A percentile compares a stretch with the other conserved stretches of the same genome.
Evolutionary conservation across 1,140 invertebrate species (phyloP).

Genomic region (Drosophila trapezifrons): DNA sequence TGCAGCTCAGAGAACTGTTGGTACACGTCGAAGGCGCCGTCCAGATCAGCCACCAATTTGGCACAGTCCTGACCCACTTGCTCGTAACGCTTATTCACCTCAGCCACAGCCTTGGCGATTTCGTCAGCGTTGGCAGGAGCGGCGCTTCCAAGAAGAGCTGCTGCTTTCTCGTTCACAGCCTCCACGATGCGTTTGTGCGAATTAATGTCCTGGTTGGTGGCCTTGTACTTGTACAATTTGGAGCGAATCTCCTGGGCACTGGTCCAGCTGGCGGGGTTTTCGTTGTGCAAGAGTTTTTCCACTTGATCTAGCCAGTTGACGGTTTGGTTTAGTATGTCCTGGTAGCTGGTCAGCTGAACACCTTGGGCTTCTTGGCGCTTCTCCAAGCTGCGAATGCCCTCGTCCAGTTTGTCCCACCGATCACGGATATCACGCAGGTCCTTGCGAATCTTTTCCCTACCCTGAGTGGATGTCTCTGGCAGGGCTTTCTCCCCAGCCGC

Average conservation of each 20-base stretch:
- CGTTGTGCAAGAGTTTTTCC: constrained; percentile 91
- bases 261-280: constrained; percentile 88
- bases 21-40: constrained; percentile 90
- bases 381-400: constrained; percentile 91
- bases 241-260: constrained; percentile 94
- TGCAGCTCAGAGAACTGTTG: constrained; percentile 94
- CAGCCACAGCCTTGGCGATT: constrained; percentile 87
- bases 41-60: constrained; percentile 88
- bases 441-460: constrained; percentile 93
- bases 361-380: constrained; percentile 93
- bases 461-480: constrained; percentile 94
- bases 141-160: constrained; percentile 85
- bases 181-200: constrained; percentile 96
- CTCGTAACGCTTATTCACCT: constrained; percentile 91
- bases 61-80: constrained; percentile 87
- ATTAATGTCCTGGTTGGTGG: constrained; percentile 93
- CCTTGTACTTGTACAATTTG: constrained; percentile 94
- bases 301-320: constrained; percentile 94
- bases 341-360: constrained; percentile 92
- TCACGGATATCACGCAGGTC: constrained; percentile 91
- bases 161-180: constrained; percentile 93
- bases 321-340: constrained; percentile 93
- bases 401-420: constrained; percentile 93
- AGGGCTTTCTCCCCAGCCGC: constrained; percentile 93
- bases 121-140: constrained; percentile 86